phyloP scores from a whole-genome alignment of 2,888 invertebrate species.

The Cerastoderma edule region DNA sequence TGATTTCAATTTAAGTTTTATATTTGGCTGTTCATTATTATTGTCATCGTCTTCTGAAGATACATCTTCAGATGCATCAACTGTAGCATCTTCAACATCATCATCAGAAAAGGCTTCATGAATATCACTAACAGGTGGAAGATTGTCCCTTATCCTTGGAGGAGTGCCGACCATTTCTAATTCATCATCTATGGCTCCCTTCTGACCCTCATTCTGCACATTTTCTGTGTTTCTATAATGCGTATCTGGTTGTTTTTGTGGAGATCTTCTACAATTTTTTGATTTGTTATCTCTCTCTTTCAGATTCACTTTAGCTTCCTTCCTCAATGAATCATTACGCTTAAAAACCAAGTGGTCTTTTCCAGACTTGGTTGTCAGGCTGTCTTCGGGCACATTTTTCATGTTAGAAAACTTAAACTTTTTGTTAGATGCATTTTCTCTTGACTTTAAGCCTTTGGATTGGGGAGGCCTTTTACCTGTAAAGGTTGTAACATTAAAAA shows the following conservation, averaged over 20 bases:
- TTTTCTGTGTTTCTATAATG: not conserved
- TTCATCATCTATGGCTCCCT: not conserved
- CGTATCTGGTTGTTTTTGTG: not conserved
- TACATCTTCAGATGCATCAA: slow-evolving; percentile 3
- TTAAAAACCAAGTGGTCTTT: too few species aligned
- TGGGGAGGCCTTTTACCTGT: not conserved
- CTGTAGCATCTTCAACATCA: not conserved
- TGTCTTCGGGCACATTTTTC: too few species aligned
- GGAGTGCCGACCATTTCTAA: not conserved
- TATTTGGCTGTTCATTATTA: not conserved
- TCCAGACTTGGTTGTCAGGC: too few species aligned
- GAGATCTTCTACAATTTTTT: not conserved
- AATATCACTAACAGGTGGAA: not conserved
- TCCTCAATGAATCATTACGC: not conserved
- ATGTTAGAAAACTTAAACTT: not conserved
- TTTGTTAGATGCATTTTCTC: not conserved
- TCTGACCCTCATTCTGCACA: not conserved
- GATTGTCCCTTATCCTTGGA: not conserved
- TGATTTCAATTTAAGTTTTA: not conserved
- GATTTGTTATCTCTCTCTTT: not conserved
- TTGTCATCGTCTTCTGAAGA: not conserved
- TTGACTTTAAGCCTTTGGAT: not conserved
- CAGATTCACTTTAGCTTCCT: not conserved
- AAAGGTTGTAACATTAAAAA: not conserved
- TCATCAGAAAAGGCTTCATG: not conserved